A percentile compares a stretch with the other conserved stretches of the same genome.
Evolutionary conservation across 1,140 invertebrate species (phyloP).

Genomic region (Macrosteles quadrilineatus): DNA sequence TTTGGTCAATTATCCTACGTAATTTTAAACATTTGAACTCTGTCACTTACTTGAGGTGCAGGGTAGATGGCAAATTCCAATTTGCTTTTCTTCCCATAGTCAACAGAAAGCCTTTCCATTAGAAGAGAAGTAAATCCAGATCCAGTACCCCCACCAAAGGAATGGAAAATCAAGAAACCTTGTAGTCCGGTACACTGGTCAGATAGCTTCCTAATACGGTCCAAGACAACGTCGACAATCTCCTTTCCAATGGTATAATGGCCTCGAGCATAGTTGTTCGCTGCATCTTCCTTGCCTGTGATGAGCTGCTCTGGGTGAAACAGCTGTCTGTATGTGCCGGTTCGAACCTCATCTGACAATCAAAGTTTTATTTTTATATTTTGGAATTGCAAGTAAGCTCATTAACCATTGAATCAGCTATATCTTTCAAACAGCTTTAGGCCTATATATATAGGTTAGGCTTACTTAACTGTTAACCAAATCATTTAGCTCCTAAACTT

Average conservation of each 20-base stretch:
- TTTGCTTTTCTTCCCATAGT: conserved; percentile 71
- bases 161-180: conserved; percentile 83
- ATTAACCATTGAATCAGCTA: too few species aligned
- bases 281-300: conserved; percentile 66
- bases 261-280: conserved; percentile 67
- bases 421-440: too few species aligned
- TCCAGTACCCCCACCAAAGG: conserved; percentile 90
- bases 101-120: conserved; percentile 66
- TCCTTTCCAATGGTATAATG: conserved; percentile 78
- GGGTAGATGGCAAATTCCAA: conserved; percentile 70
- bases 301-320: conserved; percentile 66
- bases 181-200: conserved; percentile 82
- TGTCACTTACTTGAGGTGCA: conserved; percentile 62
- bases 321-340: conserved; percentile 59
- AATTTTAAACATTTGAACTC: too few species aligned
- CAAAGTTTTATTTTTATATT: background rate
- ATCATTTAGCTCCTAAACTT: too few species aligned
- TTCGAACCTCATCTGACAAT: conserved; percentile 58
- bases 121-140: conserved; percentile 68
- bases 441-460: too few species aligned
- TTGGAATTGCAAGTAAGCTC: too few species aligned
- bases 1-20: too few species aligned
- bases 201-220: conserved; percentile 68
- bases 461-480: too few species aligned
- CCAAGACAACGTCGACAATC: conserved; percentile 69